phyloP scores from a whole-genome alignment of 2,113 vertebrate genomes.

The Varanus komodoensis region DNA sequence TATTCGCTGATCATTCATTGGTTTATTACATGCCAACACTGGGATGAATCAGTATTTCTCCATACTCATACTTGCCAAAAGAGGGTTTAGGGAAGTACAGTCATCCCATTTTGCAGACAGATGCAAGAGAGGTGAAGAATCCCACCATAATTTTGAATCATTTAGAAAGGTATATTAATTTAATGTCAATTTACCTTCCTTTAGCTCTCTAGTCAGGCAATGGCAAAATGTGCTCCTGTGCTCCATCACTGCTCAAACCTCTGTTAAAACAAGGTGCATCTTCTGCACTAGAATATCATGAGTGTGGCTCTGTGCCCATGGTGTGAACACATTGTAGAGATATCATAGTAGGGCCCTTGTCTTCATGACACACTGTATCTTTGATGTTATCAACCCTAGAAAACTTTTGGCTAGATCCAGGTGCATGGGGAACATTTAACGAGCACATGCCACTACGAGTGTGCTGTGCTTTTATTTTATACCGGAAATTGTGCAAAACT shows the following conservation, averaged over 20 bases:
- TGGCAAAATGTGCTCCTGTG: neutral
- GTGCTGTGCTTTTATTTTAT: neutral
- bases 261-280: neutral
- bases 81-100: slow-evolving; percentile 29
- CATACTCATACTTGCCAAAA: slow-evolving; percentile 29
- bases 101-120: neutral
- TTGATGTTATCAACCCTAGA: neutral
- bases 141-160: slow-evolving; percentile 31
- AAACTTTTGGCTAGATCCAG: neutral
- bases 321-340: neutral
- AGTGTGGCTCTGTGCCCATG: neutral
- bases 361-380: neutral
- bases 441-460: neutral
- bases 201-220: neutral
- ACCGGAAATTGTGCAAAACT: neutral
- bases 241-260: neutral
- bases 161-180: slow-evolving; percentile 42
- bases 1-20: neutral
- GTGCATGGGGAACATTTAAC: neutral
- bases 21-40: slow-evolving; percentile 21
- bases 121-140: slow-evolving; percentile 42
- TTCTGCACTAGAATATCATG: neutral
- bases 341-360: neutral
- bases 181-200: neutral
- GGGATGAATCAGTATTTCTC: neutral